Evolutionary conservation across 2,113 vertebrate species (phyloP), one percentile per base, ranked within the genome.

Genomic region (Oreochromis niloticus): DNA sequence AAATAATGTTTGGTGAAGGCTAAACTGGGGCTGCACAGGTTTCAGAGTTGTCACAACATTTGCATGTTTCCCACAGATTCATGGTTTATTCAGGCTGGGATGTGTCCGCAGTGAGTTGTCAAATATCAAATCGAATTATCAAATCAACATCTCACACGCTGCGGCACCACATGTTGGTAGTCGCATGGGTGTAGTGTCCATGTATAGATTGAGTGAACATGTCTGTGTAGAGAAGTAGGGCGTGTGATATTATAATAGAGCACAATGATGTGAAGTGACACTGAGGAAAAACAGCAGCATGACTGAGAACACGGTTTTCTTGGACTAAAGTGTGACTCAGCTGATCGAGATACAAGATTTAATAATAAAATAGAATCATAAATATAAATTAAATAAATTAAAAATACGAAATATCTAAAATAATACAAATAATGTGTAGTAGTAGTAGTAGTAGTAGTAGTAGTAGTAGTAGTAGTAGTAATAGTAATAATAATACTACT

Each of bases 271-370:
- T 30, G 71, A 75, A 75, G 4, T 48, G 43, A 75, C 24, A 48
- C 57, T 19, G 16, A 61, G 68, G 68, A 0, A 48, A 48, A 48
- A 48, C 68, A 0, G 41, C 68, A 73, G 22, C 68, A 17, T 7
- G 41, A 46, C 68, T 4, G 9, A 75, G 41, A 75, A 48, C 68
- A 17, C 1, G 2, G 9, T 50, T 50, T 75, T 75, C 43, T 75
- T 75, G 13, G 9, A 50, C 24, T 0, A 30, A 48, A 75, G 6
- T 12, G 43, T 50, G 22, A 75, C 43, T 50, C 16, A 0, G 24
- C 24, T 50, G 43, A 19, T 75, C 0, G 41, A 50, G 43, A 30
- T 75, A 8, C 16, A 16, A 3, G 4, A 75, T 75, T 10, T 0
- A 30, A 75, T 19, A 75, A 75, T 48, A 11, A 3, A 63, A 63